These are phyloP conservation scores for Crossocerus cetratus DNA, from an alignment of 2,888 invertebrate genomes.

Conservation along the genomic window DNA sequence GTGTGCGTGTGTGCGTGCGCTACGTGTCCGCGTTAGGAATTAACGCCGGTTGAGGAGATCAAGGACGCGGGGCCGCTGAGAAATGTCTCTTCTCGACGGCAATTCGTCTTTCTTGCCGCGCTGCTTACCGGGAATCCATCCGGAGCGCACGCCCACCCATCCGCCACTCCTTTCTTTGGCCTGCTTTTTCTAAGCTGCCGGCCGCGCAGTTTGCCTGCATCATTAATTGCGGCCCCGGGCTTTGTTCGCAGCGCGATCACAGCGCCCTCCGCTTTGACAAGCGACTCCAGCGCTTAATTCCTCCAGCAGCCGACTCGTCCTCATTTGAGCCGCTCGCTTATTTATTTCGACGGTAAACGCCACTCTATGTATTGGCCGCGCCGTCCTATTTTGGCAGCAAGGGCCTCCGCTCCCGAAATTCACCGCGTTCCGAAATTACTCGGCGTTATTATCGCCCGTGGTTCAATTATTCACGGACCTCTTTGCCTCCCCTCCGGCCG, in stretches of 20 bases:
- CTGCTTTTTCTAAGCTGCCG: too few species aligned
- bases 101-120: not conserved
- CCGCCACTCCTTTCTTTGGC: too few species aligned
- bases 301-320: not conserved
- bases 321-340: not conserved
- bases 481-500: not conserved
- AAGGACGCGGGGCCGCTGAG: constrained; percentile 9
- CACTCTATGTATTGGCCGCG: not conserved
- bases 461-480: constrained; percentile 19
- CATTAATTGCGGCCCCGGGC: too few species aligned
- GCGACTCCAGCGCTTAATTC: not conserved
- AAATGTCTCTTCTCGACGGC: not conserved
- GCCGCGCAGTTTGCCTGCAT: too few species aligned
- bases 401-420: not conserved
- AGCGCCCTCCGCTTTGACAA: too few species aligned
- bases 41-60: constrained; percentile 47
- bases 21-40: constrained; percentile 52
- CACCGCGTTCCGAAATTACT: constrained; percentile 22
- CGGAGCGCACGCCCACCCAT: too few species aligned
- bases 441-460: not conserved
- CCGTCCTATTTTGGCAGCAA: not conserved
- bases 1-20: not conserved
- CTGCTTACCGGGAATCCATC: not conserved
- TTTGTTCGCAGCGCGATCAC: too few species aligned
- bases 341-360: constrained; percentile 1